phyloP scores from a whole-genome alignment of 2,113 vertebrate genomes.

The Oenanthe melanoleuca region DNA sequence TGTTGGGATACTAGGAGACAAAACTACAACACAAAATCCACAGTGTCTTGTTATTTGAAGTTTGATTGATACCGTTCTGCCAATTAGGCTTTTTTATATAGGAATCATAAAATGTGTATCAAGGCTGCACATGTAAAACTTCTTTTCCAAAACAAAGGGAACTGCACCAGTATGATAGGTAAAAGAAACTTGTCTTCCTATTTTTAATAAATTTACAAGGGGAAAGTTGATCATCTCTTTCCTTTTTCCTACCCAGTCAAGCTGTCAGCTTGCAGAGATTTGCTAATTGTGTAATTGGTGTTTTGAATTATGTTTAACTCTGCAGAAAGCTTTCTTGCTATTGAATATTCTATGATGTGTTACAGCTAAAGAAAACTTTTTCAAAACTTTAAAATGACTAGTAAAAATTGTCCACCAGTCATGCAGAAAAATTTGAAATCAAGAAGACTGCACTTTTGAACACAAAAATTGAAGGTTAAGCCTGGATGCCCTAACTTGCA shows the following conservation, averaged over 20 bases:
- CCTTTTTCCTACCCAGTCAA: background rate
- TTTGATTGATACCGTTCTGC: background rate
- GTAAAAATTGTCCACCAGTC: background rate
- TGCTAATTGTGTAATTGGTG: background rate
- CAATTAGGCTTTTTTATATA: background rate
- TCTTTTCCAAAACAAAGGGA: background rate
- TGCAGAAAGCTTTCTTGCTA: background rate
- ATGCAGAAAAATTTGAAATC: background rate
- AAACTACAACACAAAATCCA: background rate
- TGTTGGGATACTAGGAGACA: background rate
- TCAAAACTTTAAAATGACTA: background rate
- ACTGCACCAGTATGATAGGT: background rate
- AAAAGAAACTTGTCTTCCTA: background rate
- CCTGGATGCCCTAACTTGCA: slow-evolving; percentile 26
- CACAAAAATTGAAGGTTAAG: slow-evolving; percentile 19
- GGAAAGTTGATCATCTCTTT: background rate
- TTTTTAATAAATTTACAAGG: background rate
- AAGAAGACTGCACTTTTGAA: background rate
- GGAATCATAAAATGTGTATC: background rate
- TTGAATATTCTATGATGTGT: background rate
- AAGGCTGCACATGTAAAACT: background rate
- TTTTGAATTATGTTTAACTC: background rate
- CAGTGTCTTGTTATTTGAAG: background rate
- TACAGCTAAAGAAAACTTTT: background rate
- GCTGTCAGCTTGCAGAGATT: background rate